Evolutionary conservation across 2,113 vertebrate genomes (phyloP), one percentile per base, ranked within the genome.

Genomic region (Pardalotus punctatus): DNA sequence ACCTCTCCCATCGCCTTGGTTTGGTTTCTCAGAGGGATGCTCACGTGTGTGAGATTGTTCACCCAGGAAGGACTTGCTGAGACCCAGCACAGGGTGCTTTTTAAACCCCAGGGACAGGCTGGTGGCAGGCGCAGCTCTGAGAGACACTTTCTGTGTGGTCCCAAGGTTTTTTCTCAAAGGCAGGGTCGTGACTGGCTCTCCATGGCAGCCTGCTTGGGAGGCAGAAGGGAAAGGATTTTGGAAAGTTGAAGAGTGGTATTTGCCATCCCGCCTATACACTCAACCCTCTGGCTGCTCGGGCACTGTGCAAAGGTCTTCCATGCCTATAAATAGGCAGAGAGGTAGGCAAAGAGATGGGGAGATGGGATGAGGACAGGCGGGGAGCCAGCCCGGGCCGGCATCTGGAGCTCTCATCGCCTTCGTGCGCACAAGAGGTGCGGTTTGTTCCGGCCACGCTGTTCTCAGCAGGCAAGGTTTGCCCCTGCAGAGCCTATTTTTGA

Each of bases 311-410:
- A 96, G 86, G 83, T 93, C 93, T 96, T 36, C 83, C 64, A 70
- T 33, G 86, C 5, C 86, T 94, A 96, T 91, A 96, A 94, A 97
- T 92, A 94, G 91, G 80, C 89, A 62, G 89, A 87, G 91, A 88
- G 95, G 93, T 95, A 28, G 79, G 91, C 86, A 92, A 95, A 81
- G 86, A 88, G 76, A 45, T 82, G 88, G 80, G 33, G 80, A 92
- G 86, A 81, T 47, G 86, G 93, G 86, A 13, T 11, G 86, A 73
- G 80, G 83, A 48, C 64, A 54, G 93, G 91, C 45, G 2, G n/a
- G 1, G 23, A 77, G 95, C 93, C 91, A 94, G 80, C 76, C 36
- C 27, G 2, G 79, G 83, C 70, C 3, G 11, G 91, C 71, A 80
- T 87, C 66, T 79, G 92, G 65, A 85, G 82, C 86, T 67, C 73